A percentile compares a stretch with the other conserved stretches of the same genome.
phyloP scores from a whole-genome alignment of 2,797 vertebrate species.

The Chloroceryle inda region DNA sequence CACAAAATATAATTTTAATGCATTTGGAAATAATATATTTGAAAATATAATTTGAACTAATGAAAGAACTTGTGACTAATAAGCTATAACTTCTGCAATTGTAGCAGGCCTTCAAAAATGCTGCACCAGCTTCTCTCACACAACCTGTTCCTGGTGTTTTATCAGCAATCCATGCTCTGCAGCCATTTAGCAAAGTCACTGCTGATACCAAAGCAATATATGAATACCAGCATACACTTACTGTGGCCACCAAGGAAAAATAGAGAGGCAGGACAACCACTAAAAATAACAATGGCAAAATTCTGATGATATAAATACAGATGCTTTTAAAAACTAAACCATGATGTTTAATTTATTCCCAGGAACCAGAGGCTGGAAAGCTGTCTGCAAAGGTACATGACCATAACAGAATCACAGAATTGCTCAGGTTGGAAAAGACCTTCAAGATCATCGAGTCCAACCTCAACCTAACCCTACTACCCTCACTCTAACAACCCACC shows the following conservation, averaged over 20 bases:
- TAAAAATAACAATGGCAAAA: background rate
- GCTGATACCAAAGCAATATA: background rate
- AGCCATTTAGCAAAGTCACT: background rate
- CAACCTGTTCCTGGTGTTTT: background rate
- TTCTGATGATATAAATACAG: background rate
- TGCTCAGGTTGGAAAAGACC: too few species aligned
- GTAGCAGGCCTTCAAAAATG: background rate
- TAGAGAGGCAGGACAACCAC: background rate
- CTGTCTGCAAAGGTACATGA: background rate
- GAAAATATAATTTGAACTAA: background rate
- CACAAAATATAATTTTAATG: background rate
- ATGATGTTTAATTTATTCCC: background rate
- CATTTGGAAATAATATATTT: too few species aligned
- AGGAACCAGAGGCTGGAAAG: background rate
- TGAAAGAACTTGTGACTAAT: background rate
- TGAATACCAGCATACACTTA: background rate
- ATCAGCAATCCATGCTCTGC: background rate
- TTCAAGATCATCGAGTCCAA: too few species aligned
- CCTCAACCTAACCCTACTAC: too few species aligned
- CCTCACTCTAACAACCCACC: too few species aligned
- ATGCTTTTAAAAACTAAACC: background rate
- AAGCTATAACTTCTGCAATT: background rate
- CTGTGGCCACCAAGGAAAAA: fast-evolving
- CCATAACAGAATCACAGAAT: too few species aligned
- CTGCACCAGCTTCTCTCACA: background rate